Percentiles rank a stretch among this genome's conserved stretches.
Evolutionary conservation across 2,113 vertebrate genomes (phyloP).

Genomic region (Hystrix brachyura): DNA sequence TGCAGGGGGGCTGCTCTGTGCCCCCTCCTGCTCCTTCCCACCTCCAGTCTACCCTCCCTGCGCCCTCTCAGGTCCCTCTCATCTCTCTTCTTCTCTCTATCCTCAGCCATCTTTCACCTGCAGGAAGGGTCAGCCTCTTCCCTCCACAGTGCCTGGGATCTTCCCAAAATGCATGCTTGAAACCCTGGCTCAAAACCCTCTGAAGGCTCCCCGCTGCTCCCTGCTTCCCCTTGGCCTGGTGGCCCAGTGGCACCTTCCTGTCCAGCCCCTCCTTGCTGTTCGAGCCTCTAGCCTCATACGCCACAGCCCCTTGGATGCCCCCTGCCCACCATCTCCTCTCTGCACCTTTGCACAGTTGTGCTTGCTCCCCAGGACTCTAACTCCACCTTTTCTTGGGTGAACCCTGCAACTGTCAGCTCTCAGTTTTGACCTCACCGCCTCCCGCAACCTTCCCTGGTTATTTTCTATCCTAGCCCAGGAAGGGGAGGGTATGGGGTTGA

Average conservation of each 20-base stretch:
- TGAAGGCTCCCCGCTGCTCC: neutral
- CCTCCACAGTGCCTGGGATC: neutral
- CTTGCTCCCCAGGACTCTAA: neutral
- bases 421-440: neutral
- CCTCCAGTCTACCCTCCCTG: neutral
- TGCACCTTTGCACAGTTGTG: neutral
- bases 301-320: neutral
- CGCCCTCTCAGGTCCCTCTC: neutral
- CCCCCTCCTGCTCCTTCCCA: neutral
- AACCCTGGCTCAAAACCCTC: neutral
- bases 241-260: neutral
- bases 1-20: neutral
- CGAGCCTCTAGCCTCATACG: neutral
- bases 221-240: neutral
- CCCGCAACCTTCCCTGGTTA: constrained; percentile 39
- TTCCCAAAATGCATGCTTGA: neutral
- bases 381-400: neutral
- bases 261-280: neutral
- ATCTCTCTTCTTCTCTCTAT: neutral
- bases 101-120: neutral
- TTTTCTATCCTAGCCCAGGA: neutral
- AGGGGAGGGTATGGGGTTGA: neutral
- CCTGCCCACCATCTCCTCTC: neutral
- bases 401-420: neutral
- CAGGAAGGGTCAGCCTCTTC: constrained; percentile 2